phyloP scores from a whole-genome alignment of 2,888 invertebrate genomes.

The Neria commutata region DNA sequence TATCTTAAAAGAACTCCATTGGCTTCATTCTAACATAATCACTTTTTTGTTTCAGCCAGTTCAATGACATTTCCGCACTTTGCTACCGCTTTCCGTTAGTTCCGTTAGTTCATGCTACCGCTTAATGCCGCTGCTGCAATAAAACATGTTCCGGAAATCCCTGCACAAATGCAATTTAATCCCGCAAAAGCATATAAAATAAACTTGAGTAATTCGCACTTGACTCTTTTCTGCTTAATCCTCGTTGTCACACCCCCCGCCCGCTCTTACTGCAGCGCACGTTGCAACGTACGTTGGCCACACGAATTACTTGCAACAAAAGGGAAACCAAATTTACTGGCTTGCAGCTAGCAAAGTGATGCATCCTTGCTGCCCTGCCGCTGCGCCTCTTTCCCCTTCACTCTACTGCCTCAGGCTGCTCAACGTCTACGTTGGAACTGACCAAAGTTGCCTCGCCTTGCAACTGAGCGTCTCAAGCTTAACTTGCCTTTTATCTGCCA shows the following conservation, averaged over 20 bases:
- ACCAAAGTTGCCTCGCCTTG: neutral
- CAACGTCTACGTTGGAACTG: neutral
- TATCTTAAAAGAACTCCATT: no score
- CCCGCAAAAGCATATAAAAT: neutral
- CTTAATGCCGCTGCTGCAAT: no score
- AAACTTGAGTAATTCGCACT: neutral
- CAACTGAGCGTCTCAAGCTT: conserved; percentile 46
- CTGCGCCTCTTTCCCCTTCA: neutral
- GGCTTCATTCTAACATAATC: no score
- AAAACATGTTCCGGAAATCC: neutral
- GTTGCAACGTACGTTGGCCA: no score
- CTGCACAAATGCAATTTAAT: neutral
- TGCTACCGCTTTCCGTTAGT: no score
- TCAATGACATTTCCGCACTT: no score
- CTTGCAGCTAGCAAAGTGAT: neutral
- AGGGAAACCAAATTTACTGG: neutral
- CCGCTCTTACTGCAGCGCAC: no score
- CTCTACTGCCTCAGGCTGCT: neutral
- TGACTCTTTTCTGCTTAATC: neutral
- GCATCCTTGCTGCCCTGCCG: neutral
- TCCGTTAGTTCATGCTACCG: no score
- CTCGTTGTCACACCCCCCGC: no score
- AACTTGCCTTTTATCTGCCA: conserved; percentile 55
- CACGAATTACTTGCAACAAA: no score
- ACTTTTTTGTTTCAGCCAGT: no score